phyloP scores from a whole-genome alignment of 2,888 invertebrate species.

The Kryphioiulus occultus region DNA sequence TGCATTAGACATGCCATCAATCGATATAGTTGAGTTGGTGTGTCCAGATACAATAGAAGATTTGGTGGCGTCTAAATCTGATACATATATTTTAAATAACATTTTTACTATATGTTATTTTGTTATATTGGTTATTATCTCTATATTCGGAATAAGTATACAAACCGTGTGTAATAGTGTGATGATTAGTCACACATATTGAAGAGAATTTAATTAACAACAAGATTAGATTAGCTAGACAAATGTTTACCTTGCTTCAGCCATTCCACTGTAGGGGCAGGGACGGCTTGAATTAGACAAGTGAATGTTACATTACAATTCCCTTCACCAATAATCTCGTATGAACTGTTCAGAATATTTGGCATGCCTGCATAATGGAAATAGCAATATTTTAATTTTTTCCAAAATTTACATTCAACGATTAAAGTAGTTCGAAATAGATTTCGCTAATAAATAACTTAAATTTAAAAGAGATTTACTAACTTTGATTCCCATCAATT shows the following conservation, averaged over 20 bases:
- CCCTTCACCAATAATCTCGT: not conserved
- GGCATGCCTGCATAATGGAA: not conserved
- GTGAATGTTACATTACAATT: slow-evolving; percentile 21
- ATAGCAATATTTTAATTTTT: not conserved
- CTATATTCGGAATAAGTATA: too few relatives aligned
- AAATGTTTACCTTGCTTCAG: not conserved
- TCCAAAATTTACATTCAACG: not conserved
- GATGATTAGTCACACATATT: too few relatives aligned
- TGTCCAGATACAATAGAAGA: not conserved
- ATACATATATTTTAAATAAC: not conserved
- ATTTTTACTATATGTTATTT: not conserved
- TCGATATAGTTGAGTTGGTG: not conserved
- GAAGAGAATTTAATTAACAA: not conserved
- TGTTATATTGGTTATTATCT: too few relatives aligned
- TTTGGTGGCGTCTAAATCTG: not conserved
- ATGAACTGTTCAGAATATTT: not conserved
- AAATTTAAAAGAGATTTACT: not conserved
- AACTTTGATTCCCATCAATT: slow-evolving; percentile 7
- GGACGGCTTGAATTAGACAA: not conserved
- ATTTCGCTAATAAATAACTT: too few relatives aligned
- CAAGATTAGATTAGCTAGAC: not conserved
- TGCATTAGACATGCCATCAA: not conserved
- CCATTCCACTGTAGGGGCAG: not conserved
- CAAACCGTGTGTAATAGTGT: too few relatives aligned
- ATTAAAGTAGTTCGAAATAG: not conserved